A percentile compares a stretch with the other conserved stretches of the same genome.
phyloP scores from a whole-genome alignment of 1,140 invertebrate species.

The Drosophila lini region DNA sequence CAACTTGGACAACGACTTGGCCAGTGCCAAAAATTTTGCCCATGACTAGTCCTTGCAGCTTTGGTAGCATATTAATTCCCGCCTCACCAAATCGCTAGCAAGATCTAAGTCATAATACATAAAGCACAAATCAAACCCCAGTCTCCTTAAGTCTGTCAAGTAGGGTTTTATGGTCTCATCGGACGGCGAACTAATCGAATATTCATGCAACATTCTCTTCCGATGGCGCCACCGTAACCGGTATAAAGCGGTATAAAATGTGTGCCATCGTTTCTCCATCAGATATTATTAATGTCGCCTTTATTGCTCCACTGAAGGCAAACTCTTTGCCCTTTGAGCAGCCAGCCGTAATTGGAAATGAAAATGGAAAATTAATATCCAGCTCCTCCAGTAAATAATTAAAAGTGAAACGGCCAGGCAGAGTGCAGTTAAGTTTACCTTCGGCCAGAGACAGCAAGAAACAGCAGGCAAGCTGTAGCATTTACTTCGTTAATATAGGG shows the following conservation, averaged over 20 bases:
- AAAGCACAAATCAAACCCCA: conserved; percentile 25
- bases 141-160: conserved; percentile 1
- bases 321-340: conserved; percentile 27
- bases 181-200: conserved; percentile 30
- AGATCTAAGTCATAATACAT: conserved; percentile 41
- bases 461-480: conserved; percentile 4
- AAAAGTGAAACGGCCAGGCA: conserved; percentile 14
- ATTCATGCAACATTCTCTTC: conserved; percentile 17
- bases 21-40: conserved; percentile 12
- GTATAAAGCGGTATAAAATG: conserved; percentile 11
- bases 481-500: conserved; percentile 10
- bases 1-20: conserved; percentile 11
- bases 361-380: conserved; percentile 38
- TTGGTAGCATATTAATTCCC: conserved; percentile 35
- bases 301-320: conserved; percentile 30
- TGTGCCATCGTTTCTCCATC: conserved; percentile 27
- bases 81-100: conserved; percentile 14
- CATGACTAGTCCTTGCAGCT: background rate
- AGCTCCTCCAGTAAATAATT: conserved; percentile 37
- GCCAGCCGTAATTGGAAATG: conserved; percentile 21
- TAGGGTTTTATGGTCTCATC: conserved; percentile 24
- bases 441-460: conserved; percentile 4
- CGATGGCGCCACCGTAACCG: conserved; percentile 16
- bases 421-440: conserved; percentile 28
- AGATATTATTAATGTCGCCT: conserved; percentile 46